phyloP scores from a whole-genome alignment of 2,888 invertebrate species.

The Cecidostiba fungosa region DNA sequence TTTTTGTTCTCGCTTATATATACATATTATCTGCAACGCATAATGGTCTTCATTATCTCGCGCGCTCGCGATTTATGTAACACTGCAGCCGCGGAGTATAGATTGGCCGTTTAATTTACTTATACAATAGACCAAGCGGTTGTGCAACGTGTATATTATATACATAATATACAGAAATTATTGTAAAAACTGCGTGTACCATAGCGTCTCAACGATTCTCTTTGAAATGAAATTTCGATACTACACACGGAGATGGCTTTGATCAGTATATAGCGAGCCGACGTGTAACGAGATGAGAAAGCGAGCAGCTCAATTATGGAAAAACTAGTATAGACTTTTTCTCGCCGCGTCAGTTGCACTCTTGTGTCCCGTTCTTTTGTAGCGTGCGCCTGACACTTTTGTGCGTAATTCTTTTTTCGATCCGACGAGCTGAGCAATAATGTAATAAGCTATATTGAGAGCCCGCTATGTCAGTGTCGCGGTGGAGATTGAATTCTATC shows the following conservation, averaged over 20 bases:
- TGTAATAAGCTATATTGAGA: background rate
- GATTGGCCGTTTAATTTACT: background rate
- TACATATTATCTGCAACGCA: background rate
- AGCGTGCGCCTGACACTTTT: background rate
- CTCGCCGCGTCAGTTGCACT: background rate
- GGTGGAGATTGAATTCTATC: background rate
- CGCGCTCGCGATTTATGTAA: background rate
- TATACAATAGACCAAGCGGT: background rate
- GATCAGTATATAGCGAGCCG: background rate
- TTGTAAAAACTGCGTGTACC: background rate
- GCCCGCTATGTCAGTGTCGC: background rate
- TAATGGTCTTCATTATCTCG: background rate
- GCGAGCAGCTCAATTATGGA: background rate
- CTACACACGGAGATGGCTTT: background rate
- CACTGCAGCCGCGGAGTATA: background rate
- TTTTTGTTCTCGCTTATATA: background rate
- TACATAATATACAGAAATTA: background rate
- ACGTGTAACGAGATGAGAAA: background rate
- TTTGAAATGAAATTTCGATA: background rate
- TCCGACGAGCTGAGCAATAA: background rate
- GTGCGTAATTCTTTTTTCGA: background rate
- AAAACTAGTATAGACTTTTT: background rate
- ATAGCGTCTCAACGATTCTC: background rate
- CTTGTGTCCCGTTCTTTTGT: background rate
- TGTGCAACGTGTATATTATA: background rate